Conservation (phyloP, 2,113 vertebrate genomes). For the Hyaena hyaena region DNA sequence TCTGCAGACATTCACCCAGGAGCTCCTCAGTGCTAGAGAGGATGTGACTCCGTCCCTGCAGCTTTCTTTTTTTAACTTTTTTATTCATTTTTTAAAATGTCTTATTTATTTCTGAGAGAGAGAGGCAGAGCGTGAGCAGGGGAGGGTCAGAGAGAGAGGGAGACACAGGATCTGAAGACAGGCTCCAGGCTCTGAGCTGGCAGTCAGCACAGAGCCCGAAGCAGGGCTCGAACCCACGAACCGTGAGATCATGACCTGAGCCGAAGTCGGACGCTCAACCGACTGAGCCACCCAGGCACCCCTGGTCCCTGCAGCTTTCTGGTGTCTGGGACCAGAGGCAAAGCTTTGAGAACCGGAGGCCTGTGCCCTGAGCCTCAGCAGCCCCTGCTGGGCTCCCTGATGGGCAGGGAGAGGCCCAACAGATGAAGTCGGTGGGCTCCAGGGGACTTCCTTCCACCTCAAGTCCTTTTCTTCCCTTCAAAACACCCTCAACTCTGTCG, state of each 20-base stretch:
- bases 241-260: too few relatives aligned
- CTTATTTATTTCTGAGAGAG: too few relatives aligned
- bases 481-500: neutral
- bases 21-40: neutral
- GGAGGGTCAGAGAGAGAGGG: too few relatives aligned
- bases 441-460: neutral
- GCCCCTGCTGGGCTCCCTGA: neutral
- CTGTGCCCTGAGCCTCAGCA: accelerated
- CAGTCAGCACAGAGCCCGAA: too few relatives aligned
- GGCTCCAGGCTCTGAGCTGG: too few relatives aligned
- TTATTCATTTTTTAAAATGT: too few relatives aligned
- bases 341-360: neutral
- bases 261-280: too few relatives aligned
- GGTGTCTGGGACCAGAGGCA: neutral
- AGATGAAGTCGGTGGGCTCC: neutral
- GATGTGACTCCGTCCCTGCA: accelerated
- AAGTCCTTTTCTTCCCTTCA: neutral
- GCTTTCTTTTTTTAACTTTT: neutral
- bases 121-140: too few relatives aligned
- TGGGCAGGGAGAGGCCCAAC: neutral
- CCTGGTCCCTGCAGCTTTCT: neutral
- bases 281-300: too few relatives aligned
- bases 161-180: too few relatives aligned
- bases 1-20: neutral
- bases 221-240: too few relatives aligned